Evolutionary conservation across 2,113 vertebrate species (phyloP), one percentile per base, ranked within the genome.

Genomic region (Ammodytes dubius): DNA sequence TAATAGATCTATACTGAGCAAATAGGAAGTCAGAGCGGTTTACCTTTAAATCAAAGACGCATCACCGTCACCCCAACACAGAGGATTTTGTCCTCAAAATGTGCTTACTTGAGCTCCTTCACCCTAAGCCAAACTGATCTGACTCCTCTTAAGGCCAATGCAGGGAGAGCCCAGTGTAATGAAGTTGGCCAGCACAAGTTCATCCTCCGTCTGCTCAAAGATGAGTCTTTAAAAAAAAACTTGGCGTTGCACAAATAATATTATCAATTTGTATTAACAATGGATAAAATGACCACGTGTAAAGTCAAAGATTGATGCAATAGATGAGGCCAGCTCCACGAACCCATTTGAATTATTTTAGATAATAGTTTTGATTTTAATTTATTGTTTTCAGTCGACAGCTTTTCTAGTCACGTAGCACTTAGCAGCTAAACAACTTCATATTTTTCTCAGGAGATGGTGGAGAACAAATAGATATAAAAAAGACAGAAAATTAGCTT

Each of bases 191-290:
- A 56, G 61, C 58, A 76, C 6, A 60, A 86, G 63, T 86, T 86
- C 72, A 71, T 79, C 79, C 64, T 70, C 67, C 64, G 27, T 84
- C 81, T 88, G 87, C 78, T 84, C 74, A 50, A 72, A 80, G 65
- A 50, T 67, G 73, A 88, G 63, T 68, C 82, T 76, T 47, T 57
- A 72, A 69, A 85, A 64, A 64, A 73, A 45, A 42, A 46, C 42
- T 43, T 58, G 65, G 46, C 66, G 40, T 58, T 42, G 42, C 47
- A 56, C 9, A 54, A 53, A 75, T 82, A 73, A 60, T 69, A 58
- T 64, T 64, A 54, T 67, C 27, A 27, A 27, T 66, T 57, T 15
- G 42, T 10, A 4, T 42, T 63, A 57, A 43, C 72, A 64, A 42
- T 6, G 12, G 40, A 47, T 53, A 52, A 66, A 45, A 46, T 54